A percentile compares a stretch with the other conserved stretches of the same genome.
phyloP scores from a whole-genome alignment of 2,888 invertebrate species.

The Capitulum mitella region DNA sequence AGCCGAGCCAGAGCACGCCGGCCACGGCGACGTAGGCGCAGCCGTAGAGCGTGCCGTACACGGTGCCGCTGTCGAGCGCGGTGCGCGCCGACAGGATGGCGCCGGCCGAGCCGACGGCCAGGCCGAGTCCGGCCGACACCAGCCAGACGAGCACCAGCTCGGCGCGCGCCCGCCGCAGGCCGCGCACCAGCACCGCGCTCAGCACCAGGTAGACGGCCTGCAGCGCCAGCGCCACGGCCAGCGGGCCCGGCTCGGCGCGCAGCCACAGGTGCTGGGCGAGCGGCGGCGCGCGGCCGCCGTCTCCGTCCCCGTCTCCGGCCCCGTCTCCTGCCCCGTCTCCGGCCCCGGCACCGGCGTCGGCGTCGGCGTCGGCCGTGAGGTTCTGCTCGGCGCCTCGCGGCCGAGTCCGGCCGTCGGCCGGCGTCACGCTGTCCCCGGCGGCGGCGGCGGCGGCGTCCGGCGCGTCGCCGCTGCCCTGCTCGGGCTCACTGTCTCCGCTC shows the following conservation, averaged over 20 bases:
- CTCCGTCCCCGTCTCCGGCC: no score
- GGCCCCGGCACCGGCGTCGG: no score
- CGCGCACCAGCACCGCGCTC: not conserved
- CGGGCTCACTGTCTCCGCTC: no score
- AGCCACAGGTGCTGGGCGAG: not conserved
- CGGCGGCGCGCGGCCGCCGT: no score
- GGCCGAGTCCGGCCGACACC: not conserved
- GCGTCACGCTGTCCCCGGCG: no score
- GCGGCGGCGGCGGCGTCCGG: no score
- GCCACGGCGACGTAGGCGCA: not conserved
- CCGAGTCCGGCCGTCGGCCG: no score
- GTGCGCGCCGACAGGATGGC: not conserved
- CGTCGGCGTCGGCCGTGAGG: no score
- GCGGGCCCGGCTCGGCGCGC: not conserved
- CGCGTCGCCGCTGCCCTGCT: no score
- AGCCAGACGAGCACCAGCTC: not conserved
- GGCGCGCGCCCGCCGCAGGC: not conserved
- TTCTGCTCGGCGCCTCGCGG: no score
- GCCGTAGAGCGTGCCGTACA: not conserved
- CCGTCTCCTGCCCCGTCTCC: no score
- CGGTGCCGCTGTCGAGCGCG: not conserved
- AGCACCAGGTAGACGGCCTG: not conserved
- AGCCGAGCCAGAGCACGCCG: not conserved
- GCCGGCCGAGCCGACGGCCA: slow-evolving; percentile 7
- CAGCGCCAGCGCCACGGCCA: not conserved